Evolutionary conservation across 92 coral and sea anemone species (phyloP).

Genomic region (Epizoanthus rinbou): DNA sequence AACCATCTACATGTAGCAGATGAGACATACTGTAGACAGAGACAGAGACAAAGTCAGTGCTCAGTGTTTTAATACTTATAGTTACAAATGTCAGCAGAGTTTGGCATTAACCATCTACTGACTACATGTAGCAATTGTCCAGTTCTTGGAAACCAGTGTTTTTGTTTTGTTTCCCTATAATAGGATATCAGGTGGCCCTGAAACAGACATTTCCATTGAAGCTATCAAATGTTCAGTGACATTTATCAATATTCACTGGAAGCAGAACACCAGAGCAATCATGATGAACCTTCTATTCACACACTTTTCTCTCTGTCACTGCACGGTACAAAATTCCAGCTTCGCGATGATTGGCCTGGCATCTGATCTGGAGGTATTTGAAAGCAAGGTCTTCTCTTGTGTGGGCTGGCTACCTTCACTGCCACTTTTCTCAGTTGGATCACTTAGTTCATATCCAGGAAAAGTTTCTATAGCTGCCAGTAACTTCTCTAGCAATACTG

Average conservation of each 20-base stretch:
- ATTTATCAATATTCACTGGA: constrained; percentile 40
- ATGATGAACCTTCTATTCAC: constrained; percentile 23
- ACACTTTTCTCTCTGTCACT: constrained; percentile 18
- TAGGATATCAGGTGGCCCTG: constrained; percentile 8
- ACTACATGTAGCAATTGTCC: no score
- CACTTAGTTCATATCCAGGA: constrained; percentile 16
- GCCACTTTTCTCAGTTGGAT: constrained; percentile 27
- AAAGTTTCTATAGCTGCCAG: not conserved
- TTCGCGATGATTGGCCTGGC: constrained; percentile 26
- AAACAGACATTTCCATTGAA: constrained; percentile 39
- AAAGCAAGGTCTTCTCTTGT: not conserved
- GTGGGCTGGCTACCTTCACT: constrained; percentile 34
- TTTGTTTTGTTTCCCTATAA: no score
- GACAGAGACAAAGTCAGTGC: no score
- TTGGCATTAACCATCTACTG: no score
- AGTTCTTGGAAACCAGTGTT: no score
- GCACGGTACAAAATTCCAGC: constrained; percentile 23
- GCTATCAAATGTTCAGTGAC: constrained; percentile 23
- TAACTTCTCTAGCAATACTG: constrained; percentile 15
- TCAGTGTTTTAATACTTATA: no score
- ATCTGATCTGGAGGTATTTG: constrained; percentile 6
- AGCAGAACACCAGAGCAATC: not conserved
- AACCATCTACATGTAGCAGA: no score
- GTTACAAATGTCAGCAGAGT: no score
- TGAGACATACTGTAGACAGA: no score